Evolutionary conservation across 2,113 vertebrate species (phyloP), one percentile per base, ranked within the genome.

Genomic region (Plotosus lineatus): DNA sequence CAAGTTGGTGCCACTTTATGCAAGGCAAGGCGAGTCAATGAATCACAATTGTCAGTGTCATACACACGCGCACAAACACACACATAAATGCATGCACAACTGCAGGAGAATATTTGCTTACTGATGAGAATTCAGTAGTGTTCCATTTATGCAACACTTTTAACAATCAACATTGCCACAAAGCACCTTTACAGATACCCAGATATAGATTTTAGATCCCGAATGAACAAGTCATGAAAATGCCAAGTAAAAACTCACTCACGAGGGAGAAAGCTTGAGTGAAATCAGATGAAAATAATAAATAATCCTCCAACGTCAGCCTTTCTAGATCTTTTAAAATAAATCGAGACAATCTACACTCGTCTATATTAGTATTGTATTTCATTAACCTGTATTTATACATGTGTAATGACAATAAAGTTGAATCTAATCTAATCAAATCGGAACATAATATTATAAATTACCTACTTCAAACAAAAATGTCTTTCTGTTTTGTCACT

Each of bases 1-100:
- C 86, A 88, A 89, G 88, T 87, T 88, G 87, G 86, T 87, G 86
- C 87, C 90, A 89, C 91, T 90, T 90, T 93, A 73, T 88, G 91
- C 89, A 90, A 88, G 55, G 82, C 23, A 42, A 83, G 85, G 79
- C 82, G 53, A 84, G 89, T 89, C 89, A 90, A 73, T 50, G 78
- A 80, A 78, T 88, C 84, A 77, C 71, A 85, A 87, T 85, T 89
- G 84, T 89, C 88, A 89, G 90, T 88, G 87, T 84, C 42, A 79
- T 19, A 44, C 84, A 85, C 84, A 81, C 85, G 11, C 40, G 12
- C 38, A 5, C 53, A 51, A 74, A 48, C 81, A 61, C 80, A 81
- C 82, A 83, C 51, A 82, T 78, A 48, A 72, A 56, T 14, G 5
- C 38, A 73, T 23, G 21, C 69, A 51, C 28, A 33, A 33, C 69